Evolutionary conservation across 2,113 vertebrate species (phyloP).

Genomic region (Tauraco erythrolophus): DNA sequence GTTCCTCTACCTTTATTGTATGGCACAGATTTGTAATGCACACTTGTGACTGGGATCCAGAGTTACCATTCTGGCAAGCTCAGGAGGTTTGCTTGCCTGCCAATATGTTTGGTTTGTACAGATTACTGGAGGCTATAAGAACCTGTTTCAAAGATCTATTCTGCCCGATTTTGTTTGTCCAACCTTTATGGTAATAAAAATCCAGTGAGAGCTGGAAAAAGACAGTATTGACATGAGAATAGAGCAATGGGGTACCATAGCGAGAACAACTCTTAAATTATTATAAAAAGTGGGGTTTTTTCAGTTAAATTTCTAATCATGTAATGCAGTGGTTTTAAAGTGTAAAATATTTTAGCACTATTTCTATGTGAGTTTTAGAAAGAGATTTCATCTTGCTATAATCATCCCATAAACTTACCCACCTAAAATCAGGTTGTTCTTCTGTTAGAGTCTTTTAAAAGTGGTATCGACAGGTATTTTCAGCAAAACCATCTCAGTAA

Average conservation of each 20-base stretch:
- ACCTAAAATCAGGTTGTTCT: conserved; percentile 37
- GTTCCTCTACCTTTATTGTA: neutral
- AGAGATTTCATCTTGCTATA: neutral
- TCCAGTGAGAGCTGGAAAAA: neutral
- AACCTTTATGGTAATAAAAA: neutral
- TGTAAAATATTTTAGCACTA: neutral
- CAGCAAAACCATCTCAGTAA: conserved; percentile 32
- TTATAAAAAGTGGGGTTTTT: neutral
- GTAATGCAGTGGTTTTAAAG: neutral
- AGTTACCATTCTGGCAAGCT: neutral
- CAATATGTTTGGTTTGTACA: neutral
- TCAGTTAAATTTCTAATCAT: no score
- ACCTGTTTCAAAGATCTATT: neutral
- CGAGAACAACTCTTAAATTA: neutral
- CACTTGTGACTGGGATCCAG: neutral
- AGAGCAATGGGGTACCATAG: neutral
- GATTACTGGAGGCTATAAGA: neutral
- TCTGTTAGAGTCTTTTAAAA: conserved; percentile 40
- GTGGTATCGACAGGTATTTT: conserved; percentile 15
- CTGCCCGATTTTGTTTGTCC: neutral
- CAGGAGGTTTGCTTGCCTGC: neutral
- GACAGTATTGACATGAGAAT: neutral
- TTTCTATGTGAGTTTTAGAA: neutral
- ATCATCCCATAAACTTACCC: conserved; percentile 16
- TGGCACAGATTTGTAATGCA: neutral